Conservation (phyloP, 2,113 vertebrate genomes). For the Syngnathus typhle region DNA sequence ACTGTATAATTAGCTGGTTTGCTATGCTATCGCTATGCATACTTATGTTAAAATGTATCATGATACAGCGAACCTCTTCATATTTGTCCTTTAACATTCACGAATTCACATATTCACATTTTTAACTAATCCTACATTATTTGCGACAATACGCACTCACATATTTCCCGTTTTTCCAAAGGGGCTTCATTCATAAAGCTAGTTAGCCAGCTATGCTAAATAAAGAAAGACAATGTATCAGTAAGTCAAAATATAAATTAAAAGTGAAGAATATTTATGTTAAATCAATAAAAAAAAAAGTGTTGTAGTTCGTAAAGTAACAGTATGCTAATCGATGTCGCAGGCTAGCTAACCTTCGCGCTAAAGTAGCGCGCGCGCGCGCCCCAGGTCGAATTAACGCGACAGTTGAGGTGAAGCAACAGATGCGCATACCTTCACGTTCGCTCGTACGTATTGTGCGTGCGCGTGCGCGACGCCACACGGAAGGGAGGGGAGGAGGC, state of each 20-base stretch:
- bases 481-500: slow-evolving; percentile 6
- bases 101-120: too few species aligned
- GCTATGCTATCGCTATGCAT: too few species aligned
- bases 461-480: background rate
- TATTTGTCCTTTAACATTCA: too few species aligned
- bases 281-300: background rate
- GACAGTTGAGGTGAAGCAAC: slow-evolving; percentile 16
- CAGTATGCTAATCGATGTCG: background rate
- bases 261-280: background rate
- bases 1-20: too few species aligned
- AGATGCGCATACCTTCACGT: slow-evolving; percentile 54
- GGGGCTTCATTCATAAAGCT: too few species aligned
- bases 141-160: too few species aligned
- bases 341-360: background rate
- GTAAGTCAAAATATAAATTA: background rate
- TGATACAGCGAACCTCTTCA: too few species aligned
- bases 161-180: too few species aligned
- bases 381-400: background rate
- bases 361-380: background rate
- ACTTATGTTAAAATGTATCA: too few species aligned
- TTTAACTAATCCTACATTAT: too few species aligned
- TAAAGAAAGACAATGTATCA: too few species aligned
- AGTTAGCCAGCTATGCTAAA: too few species aligned
- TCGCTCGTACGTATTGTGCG: background rate
- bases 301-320: background rate